phyloP scores from a whole-genome alignment of 2,888 invertebrate species.

The Synanthedon formicaeformis region DNA sequence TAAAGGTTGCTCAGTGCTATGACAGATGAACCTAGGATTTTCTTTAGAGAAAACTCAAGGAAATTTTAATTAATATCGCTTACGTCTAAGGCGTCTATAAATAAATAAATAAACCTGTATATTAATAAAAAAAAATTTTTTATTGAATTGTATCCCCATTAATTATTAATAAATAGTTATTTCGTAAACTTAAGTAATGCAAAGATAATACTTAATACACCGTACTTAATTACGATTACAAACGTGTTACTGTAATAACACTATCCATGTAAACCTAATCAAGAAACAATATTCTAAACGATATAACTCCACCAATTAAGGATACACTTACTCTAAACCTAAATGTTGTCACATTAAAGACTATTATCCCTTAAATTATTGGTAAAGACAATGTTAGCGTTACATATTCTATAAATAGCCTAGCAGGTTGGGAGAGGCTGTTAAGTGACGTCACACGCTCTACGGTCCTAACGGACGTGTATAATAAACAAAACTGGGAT shows the following conservation, averaged over 20 bases:
- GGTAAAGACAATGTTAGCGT: background rate
- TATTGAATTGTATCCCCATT: too few species aligned
- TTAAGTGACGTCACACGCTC: background rate
- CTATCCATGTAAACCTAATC: background rate
- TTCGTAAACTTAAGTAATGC: too few species aligned
- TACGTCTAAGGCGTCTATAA: too few species aligned
- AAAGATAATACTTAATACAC: background rate
- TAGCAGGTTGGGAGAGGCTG: slow-evolving; percentile 3
- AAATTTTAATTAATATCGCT: too few species aligned
- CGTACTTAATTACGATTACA: background rate
- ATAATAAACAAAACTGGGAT: background rate
- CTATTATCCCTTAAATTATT: background rate
- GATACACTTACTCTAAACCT: background rate
- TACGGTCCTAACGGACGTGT: background rate
- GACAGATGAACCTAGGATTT: too few species aligned
- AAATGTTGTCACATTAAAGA: background rate
- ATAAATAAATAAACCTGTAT: too few species aligned
- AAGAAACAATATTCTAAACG: background rate
- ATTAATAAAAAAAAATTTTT: too few species aligned
- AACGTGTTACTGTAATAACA: background rate
- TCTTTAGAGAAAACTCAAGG: too few species aligned
- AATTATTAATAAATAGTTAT: too few species aligned
- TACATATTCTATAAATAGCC: slow-evolving; percentile 3
- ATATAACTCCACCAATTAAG: background rate
- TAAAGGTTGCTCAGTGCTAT: too few species aligned